Conservation (phyloP, 2,113 vertebrate species). For the cattle (Bos taurus) region ARS-UCD2.0 NC_037356.1:4671501-4672000, state of each 20-base stretch:
- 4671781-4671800: not conserved
- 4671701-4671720: not conserved
- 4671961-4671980: not conserved
- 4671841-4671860: not conserved
- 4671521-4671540: not conserved
- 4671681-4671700: not conserved
- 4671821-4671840: not conserved
- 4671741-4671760: not conserved
- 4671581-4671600: not conserved
- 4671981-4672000: not conserved
- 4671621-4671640: not conserved
- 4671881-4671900: not conserved
- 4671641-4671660: not conserved
- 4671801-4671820: not conserved
- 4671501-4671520: not conserved
- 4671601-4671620: not conserved
- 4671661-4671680: not conserved
- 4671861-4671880: not conserved
- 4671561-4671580: not conserved
- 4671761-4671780: not conserved
- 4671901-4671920: not conserved
- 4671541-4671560: not conserved
- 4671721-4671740: not conserved
- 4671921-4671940: not conserved
- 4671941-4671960: not conserved